These are phyloP conservation scores for Hapalemur alaotrensis DNA, from an alignment of 2,797 vertebrate genomes.

Conservation along the genomic window DNA sequence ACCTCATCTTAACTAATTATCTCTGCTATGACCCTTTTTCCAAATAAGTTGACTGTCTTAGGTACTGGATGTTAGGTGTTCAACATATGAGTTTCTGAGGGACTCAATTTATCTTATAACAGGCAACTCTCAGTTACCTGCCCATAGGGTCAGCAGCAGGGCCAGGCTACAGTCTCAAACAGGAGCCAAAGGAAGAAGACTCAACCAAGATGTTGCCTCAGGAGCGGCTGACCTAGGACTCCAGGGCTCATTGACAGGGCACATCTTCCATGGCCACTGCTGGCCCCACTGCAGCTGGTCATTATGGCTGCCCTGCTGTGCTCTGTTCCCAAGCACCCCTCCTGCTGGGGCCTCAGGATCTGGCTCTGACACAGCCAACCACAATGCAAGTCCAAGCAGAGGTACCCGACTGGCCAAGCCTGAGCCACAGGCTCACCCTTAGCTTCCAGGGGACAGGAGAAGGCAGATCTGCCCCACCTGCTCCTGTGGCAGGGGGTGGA, in stretches of 20 bases:
- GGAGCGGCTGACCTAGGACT: not conserved
- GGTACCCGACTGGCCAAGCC: not conserved
- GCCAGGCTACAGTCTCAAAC: not conserved
- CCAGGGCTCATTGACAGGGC: not conserved
- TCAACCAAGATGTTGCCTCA: not conserved
- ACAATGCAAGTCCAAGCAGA: not conserved
- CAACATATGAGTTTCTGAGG: not conserved
- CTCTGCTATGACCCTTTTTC: not conserved
- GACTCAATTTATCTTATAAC: not conserved
- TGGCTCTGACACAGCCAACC: not conserved
- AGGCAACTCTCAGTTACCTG: not conserved
- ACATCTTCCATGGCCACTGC: not conserved
- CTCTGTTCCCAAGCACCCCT: no score
- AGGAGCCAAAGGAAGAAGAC: not conserved
- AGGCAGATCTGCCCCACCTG: not conserved
- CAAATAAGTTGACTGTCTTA: not conserved
- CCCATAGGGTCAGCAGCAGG: not conserved
- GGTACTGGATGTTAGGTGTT: not conserved
- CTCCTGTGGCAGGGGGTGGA: not conserved
- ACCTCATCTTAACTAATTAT: not conserved
- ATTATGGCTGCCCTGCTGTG: not conserved
- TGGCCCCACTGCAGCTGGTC: not conserved
- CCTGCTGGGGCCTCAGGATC: not conserved
- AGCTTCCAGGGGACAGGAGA: not conserved
- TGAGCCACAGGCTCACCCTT: not conserved